Base-by-base conservation (phyloP, 2,113 vertebrate species). In the Tetrax tetrax region DNA sequence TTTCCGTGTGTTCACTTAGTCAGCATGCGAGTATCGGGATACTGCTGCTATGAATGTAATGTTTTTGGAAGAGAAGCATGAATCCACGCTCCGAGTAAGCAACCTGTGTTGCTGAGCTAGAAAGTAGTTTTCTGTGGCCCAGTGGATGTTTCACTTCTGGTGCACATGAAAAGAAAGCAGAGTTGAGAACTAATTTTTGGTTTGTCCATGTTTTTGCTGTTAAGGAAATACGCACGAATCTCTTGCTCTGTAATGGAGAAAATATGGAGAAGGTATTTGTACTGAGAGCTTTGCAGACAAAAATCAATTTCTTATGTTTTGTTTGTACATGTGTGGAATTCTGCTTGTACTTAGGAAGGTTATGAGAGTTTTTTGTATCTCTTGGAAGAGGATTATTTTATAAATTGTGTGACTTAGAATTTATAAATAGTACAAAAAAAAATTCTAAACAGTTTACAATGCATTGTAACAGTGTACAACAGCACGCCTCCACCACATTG, bases 1-100 rank as follows among this genome's bases (percentile, higher is more conserved):
- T 7, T 51, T 64, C 7, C 12, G 0, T 3, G 0, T 27, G 18
- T n/a, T 87, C 11, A 15, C 33, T 56, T 82, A 43, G 6, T 70
- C 61, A 41, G 9, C 14, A 7, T 12, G 12, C 45, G 19, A 74
- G 5, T 47, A 21, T 77, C 29, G 53, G 29, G 41, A 38, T 37
- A 17, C 27, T 53, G 9, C 38, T 92, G 48, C 43, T 76, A 1
- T 29, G 72, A 50, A 63, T 35, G 33, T 63, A 35, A n/a, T 20
- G 10, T 14, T 65, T 94, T 50, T 75, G 22, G 37, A 93, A 89
- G 31, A 54, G n/a, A 14, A 4, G 5, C 9, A 9, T 22, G 22
- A 74, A 63, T 80, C n/a, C 4, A 4, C 12, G 4, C 15, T 64
- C 4, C 1, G 48, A 38, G 29, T 51, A 65, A 48, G 37, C 16